These are phyloP conservation scores for Python bivittatus DNA, from an alignment of 2,113 vertebrate species.

Conservation along the genomic window DNA sequence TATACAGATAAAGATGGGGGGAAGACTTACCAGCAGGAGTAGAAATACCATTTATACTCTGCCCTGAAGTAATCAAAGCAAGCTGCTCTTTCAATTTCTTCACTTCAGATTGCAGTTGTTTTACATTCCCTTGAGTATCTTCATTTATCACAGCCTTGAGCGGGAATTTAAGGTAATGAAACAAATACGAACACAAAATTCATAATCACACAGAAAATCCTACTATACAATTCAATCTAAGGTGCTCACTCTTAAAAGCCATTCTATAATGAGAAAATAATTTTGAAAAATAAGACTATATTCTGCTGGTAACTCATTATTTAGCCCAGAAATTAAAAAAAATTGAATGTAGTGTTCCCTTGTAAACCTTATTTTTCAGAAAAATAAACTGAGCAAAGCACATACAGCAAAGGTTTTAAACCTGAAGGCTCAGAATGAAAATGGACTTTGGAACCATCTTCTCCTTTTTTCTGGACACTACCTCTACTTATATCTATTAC, in stretches of 20 bases:
- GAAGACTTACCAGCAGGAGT: conserved; percentile 61
- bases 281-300: neutral
- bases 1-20: neutral
- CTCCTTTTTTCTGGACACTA: too few species aligned
- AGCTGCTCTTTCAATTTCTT: conserved; percentile 93
- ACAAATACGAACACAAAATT: neutral
- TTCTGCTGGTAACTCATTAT: neutral
- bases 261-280: neutral
- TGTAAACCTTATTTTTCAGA: too few species aligned
- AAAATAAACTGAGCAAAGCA: too few species aligned
- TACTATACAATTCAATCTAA: neutral
- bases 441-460: neutral
- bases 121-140: conserved; percentile 93
- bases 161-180: conserved; percentile 23
- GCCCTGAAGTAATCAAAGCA: conserved; percentile 67
- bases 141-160: conserved; percentile 91
- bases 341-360: neutral
- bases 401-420: neutral
- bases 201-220: neutral
- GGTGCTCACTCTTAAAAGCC: neutral
- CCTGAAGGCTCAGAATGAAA: neutral
- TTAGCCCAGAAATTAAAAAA: neutral
- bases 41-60: conserved; percentile 37
- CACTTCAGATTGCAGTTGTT: conserved; percentile 90
- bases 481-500: neutral